Conservation (phyloP, 2,888 invertebrate species). For the Athetis lepigone region DNA sequence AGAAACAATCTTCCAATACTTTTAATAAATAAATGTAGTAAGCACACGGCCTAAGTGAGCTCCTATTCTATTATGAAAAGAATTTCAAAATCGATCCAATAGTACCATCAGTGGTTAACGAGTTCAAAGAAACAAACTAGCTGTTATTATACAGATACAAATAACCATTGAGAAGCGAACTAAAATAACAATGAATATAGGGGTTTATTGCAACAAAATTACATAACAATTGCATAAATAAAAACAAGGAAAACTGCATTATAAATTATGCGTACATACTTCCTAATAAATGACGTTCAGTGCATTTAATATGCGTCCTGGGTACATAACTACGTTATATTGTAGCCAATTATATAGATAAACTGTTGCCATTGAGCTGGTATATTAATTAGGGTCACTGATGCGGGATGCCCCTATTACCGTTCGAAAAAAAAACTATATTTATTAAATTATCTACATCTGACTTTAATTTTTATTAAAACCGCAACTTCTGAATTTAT, state of each 20-base stretch:
- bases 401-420: slow-evolving; percentile 38
- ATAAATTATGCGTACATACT: slow-evolving; percentile 16
- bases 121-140: too few relatives aligned
- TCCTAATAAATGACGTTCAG: slow-evolving; percentile 5
- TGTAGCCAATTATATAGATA: neutral
- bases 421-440: neutral
- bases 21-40: too few relatives aligned
- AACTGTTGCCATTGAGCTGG: neutral
- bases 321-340: neutral
- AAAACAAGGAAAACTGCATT: slow-evolving; percentile 18
- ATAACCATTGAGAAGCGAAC: neutral
- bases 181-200: too few relatives aligned
- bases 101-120: too few relatives aligned
- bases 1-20: too few relatives aligned
- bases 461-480: slow-evolving; percentile 1
- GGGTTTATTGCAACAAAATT: slow-evolving; percentile 6
- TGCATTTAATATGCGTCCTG: neutral
- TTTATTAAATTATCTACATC: neutral
- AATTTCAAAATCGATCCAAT: too few relatives aligned
- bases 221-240: neutral
- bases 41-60: too few relatives aligned
- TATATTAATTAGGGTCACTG: neutral
- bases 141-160: too few relatives aligned
- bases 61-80: too few relatives aligned
- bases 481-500: slow-evolving; percentile 19